A percentile compares a stretch with the other conserved stretches of the same genome.
Evolutionary conservation across 1,140 invertebrate genomes (phyloP).

Genomic region (Drosophila tani): DNA sequence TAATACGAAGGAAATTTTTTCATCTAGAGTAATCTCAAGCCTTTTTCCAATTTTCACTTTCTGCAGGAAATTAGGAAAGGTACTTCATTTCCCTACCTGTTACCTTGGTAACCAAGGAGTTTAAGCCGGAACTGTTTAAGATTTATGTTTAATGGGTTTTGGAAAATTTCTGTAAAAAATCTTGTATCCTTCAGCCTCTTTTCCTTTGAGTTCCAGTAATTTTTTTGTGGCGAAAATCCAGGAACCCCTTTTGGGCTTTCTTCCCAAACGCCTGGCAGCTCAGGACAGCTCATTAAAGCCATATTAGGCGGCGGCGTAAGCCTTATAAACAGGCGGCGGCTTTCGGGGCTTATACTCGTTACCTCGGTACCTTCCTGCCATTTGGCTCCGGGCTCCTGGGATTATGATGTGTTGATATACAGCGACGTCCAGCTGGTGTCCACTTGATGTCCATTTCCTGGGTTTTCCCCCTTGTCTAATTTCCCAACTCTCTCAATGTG

Average conservation of each 20-base stretch:
- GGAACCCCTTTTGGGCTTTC: slow-evolving; percentile 23
- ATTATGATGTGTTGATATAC: slow-evolving; percentile 79
- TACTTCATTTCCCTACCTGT: slow-evolving; percentile 23
- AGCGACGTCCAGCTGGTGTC: slow-evolving; percentile 55
- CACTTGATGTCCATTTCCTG: slow-evolving; percentile 44
- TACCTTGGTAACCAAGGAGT: background rate
- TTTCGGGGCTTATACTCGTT: slow-evolving; percentile 14
- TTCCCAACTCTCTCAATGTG: slow-evolving; percentile 14
- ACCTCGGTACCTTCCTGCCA: background rate
- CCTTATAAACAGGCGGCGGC: slow-evolving; percentile 48
- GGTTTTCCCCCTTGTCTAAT: slow-evolving; percentile 49
- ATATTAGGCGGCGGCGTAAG: slow-evolving; percentile 55
- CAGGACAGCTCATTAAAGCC: slow-evolving; percentile 72
- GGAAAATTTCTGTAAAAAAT: slow-evolving; percentile 4
- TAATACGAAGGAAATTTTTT: background rate
- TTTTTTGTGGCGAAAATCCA: slow-evolving; percentile 1
- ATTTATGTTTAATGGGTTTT: slow-evolving; percentile 37
- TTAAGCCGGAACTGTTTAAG: slow-evolving; percentile 43
- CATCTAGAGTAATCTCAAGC: slow-evolving; percentile 10
- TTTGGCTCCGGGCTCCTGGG: slow-evolving; percentile 36
- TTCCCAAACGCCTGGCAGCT: background rate
- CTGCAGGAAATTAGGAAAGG: slow-evolving; percentile 22
- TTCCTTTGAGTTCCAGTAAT: background rate
- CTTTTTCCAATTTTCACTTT: slow-evolving; percentile 39
- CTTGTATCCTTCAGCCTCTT: background rate